phyloP scores from a whole-genome alignment of 2,888 invertebrate genomes.

The Molorchus minor region DNA sequence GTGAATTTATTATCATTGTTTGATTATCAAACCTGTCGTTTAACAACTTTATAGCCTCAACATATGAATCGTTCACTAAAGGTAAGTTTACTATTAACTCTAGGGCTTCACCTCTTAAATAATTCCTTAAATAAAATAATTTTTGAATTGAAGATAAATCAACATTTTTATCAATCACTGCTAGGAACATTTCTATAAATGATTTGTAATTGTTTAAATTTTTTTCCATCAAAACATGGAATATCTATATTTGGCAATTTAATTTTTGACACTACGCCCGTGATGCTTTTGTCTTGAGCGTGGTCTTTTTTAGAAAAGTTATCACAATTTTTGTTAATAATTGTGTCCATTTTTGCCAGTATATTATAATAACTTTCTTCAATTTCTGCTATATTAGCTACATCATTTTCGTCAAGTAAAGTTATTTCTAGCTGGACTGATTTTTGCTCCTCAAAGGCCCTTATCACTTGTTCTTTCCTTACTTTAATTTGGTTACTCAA shows the following conservation, averaged over 20 bases:
- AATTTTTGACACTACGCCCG: background rate
- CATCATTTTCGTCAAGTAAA: background rate
- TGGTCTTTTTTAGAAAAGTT: background rate
- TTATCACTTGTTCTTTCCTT: background rate
- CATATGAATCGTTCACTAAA: slow-evolving; percentile 21
- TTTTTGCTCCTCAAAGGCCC: background rate
- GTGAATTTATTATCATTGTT: slow-evolving; percentile 15
- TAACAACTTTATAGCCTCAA: slow-evolving; percentile 14
- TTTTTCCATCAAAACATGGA: slow-evolving; percentile 9
- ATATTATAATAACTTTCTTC: background rate
- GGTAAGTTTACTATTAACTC: slow-evolving; percentile 23
- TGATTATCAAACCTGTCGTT: slow-evolving; percentile 25
- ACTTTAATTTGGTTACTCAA: background rate
- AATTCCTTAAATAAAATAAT: slow-evolving; percentile 17
- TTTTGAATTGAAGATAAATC: slow-evolving; percentile 7
- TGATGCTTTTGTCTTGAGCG: background rate
- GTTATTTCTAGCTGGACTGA: background rate
- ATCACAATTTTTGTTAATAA: background rate
- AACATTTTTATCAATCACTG: slow-evolving; percentile 6
- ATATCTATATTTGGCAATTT: slow-evolving; percentile 11
- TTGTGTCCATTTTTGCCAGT: background rate
- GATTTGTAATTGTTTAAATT: slow-evolving; percentile 9
- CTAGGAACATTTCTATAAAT: slow-evolving; percentile 11
- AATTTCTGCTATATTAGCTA: background rate
- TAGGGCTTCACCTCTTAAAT: slow-evolving; percentile 26